Percentiles rank a stretch among this genome's conserved stretches.
Conservation (phyloP, 2,888 invertebrate species). For the Ptilodon capucinus region DNA sequence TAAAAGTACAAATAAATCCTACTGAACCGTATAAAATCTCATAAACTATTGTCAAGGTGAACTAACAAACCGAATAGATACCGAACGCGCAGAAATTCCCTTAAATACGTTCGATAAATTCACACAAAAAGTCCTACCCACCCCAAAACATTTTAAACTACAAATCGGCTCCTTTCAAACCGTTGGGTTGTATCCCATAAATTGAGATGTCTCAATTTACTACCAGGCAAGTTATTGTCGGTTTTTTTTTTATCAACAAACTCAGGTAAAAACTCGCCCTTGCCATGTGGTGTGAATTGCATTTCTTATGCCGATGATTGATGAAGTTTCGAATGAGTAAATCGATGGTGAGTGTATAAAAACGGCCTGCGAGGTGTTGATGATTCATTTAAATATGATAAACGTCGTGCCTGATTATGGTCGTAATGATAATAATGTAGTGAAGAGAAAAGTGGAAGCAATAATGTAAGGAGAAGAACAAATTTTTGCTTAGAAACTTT, state of each 20-base stretch:
- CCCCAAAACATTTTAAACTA: constrained; percentile 21
- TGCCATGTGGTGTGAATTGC: constrained; percentile 65
- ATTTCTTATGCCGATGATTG: constrained; percentile 69
- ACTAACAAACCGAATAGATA: neutral
- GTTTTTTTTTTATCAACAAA: constrained; percentile 61
- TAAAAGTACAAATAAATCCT: neutral
- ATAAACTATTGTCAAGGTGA: neutral
- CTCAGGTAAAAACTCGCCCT: constrained; percentile 65
- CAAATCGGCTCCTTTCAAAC: constrained; percentile 41
- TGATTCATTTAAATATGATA: constrained; percentile 52
- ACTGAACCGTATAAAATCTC: neutral
- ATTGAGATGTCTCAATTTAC: constrained; percentile 75
- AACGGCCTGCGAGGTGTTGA: constrained; percentile 52
- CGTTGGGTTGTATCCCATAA: constrained; percentile 55
- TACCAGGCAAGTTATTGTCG: constrained; percentile 67
- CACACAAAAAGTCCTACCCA: neutral
- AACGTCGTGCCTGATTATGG: constrained; percentile 37
- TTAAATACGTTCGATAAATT: neutral
- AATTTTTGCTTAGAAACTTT: no score
- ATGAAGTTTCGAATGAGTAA: constrained; percentile 68
- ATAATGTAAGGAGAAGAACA: neutral
- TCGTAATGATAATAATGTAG: constrained; percentile 25
- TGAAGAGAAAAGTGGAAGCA: constrained; percentile 13
- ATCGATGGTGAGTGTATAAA: constrained; percentile 49
- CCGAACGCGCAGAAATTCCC: neutral